Evolutionary conservation across 2,888 invertebrate species (phyloP).

Genomic region (Drosophila monieri): DNA sequence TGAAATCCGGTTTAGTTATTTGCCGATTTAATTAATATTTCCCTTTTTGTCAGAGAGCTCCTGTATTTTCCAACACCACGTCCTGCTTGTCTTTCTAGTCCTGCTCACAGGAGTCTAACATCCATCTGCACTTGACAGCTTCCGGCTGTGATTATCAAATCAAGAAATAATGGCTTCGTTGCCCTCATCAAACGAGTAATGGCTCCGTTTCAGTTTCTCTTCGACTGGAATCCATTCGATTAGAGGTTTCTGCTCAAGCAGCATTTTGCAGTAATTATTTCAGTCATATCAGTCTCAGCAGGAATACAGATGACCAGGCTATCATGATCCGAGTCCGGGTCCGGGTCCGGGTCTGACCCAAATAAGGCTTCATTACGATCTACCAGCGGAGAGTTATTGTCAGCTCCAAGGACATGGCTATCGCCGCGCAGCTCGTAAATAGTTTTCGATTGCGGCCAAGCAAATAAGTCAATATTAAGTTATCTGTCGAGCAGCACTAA

Average conservation of each 20-base stretch:
- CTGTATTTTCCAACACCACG: background rate
- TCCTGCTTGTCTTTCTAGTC: constrained; percentile 5
- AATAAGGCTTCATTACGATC: constrained; percentile 25
- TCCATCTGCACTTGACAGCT: constrained; percentile 41
- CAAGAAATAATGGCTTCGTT: constrained; percentile 38
- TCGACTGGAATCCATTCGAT: constrained; percentile 5
- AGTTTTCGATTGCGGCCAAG: constrained; percentile 62
- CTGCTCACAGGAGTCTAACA: constrained; percentile 4
- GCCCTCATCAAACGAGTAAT: constrained; percentile 31
- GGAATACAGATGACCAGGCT: constrained; percentile 36
- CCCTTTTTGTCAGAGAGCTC: constrained; percentile 8
- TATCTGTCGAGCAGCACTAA: constrained; percentile 51
- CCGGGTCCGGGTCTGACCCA: constrained; percentile 18
- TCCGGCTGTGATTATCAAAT: constrained; percentile 41
- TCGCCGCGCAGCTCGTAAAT: constrained; percentile 39
- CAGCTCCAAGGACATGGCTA: constrained; percentile 18
- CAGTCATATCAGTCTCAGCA: constrained; percentile 47
- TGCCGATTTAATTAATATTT: background rate
- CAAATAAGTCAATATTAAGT: constrained; percentile 70
- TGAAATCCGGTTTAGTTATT: background rate
- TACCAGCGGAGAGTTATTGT: constrained; percentile 10
- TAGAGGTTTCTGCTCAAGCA: constrained; percentile 9
- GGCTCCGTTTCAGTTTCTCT: constrained; percentile 7
- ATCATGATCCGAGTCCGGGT: background rate
- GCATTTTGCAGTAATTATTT: constrained; percentile 46